These are phyloP conservation scores for Xanthorhoe spadicearia DNA, from an alignment of 2,888 invertebrate genomes.

Conservation along the genomic window DNA sequence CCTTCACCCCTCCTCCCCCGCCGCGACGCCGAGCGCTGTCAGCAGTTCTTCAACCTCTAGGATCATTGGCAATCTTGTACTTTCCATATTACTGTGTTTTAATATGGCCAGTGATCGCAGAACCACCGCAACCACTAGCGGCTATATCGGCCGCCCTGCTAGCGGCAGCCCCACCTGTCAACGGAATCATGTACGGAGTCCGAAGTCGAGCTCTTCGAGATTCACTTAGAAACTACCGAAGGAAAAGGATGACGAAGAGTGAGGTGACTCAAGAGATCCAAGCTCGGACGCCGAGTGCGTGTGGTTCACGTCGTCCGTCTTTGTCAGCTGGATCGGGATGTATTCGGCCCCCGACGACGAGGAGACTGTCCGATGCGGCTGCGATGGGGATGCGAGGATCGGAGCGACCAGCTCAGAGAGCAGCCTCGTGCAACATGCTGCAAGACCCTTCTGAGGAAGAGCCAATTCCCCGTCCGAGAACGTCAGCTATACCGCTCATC, in stretches of 20 bases:
- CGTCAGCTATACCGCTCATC: constrained; percentile 77
- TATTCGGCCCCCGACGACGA: constrained; percentile 73
- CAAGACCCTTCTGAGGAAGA: constrained; percentile 85
- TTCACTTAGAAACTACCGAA: constrained; percentile 90
- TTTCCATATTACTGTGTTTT: constrained; percentile 90
- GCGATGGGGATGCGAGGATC: constrained; percentile 73
- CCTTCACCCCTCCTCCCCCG: constrained; percentile 89
- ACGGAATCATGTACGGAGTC: constrained; percentile 91
- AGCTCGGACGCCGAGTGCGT: constrained; percentile 91
- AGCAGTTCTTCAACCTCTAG: constrained; percentile 89
- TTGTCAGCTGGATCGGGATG: constrained; percentile 85
- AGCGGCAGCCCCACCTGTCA: constrained; percentile 89
- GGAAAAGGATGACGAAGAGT: constrained; percentile 91
- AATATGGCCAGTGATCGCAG: constrained; percentile 85
- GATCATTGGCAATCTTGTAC: constrained; percentile 89
- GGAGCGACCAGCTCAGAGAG: constrained; percentile 83
- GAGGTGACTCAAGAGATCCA: constrained; percentile 93
- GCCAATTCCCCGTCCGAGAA: constrained; percentile 59
- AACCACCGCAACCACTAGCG: constrained; percentile 76
- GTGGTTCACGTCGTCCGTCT: constrained; percentile 90
- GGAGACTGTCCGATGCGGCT: constrained; percentile 76
- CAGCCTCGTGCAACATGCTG: constrained; percentile 88
- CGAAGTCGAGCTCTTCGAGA: constrained; percentile 89
- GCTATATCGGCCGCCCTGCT: constrained; percentile 87
- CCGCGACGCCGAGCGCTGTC: constrained; percentile 87